Evolutionary conservation across 1,140 invertebrate genomes (phyloP).

Genomic region (Euwallacea fornicatus): DNA sequence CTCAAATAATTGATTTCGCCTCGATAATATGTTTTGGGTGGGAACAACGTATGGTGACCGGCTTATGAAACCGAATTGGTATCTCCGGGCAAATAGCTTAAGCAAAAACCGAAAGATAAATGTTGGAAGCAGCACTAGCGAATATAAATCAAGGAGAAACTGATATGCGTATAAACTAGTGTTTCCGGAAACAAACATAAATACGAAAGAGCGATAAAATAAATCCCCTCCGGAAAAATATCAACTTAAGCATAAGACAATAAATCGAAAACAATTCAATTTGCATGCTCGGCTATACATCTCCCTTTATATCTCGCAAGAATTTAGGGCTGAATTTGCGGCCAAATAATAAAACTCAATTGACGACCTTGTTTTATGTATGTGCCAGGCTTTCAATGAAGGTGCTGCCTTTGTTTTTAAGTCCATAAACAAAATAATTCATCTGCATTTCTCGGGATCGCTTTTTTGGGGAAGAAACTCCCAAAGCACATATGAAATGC

Average conservation of each 20-base stretch:
- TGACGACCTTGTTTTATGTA: conserved; percentile 9
- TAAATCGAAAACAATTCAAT: conserved; percentile 34
- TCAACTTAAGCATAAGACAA: conserved; percentile 34
- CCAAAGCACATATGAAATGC: neutral
- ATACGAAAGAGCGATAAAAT: conserved; percentile 31
- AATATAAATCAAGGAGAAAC: conserved; percentile 6
- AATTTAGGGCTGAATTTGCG: conserved; percentile 24
- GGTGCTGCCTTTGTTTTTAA: neutral
- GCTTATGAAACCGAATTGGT: neutral
- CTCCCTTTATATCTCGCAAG: conserved; percentile 5
- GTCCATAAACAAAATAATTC: neutral
- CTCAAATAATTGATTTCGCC: too few relatives aligned
- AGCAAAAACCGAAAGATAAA: conserved; percentile 9
- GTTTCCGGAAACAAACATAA: conserved; percentile 33
- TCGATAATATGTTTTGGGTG: neutral
- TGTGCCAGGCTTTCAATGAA: neutral
- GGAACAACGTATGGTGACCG: neutral
- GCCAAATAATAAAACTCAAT: conserved; percentile 31
- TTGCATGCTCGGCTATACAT: conserved; percentile 22
- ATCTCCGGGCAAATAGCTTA: neutral
- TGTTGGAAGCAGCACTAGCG: conserved; percentile 3
- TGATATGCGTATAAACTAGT: conserved; percentile 32
- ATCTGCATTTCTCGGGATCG: neutral
- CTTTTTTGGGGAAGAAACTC: neutral
- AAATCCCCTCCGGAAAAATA: conserved; percentile 31